phyloP scores from a whole-genome alignment of 2,113 vertebrate species.

The Psilopsiagon aymara region DNA sequence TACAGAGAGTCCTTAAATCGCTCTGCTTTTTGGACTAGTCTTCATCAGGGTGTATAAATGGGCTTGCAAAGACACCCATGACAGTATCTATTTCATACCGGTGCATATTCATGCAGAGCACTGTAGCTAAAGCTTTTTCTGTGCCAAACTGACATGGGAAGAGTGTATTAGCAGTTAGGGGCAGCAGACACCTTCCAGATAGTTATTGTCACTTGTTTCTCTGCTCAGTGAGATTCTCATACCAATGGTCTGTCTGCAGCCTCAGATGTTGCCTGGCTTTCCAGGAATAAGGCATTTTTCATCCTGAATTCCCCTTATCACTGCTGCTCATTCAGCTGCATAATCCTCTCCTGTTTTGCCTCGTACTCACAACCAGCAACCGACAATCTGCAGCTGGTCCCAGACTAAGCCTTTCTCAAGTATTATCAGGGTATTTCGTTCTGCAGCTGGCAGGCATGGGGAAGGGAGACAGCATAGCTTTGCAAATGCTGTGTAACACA shows the following conservation, averaged over 20 bases:
- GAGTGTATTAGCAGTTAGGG: background rate
- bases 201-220: background rate
- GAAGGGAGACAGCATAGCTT: background rate
- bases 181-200: background rate
- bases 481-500: background rate
- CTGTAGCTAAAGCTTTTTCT: background rate
- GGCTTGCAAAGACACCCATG: background rate
- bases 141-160: background rate
- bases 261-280: background rate
- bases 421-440: constrained; percentile 7
- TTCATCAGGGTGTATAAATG: background rate
- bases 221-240: background rate
- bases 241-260: background rate
- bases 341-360: constrained; percentile 35
- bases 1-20: background rate
- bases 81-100: background rate
- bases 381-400: background rate
- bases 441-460: background rate
- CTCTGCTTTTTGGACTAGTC: background rate
- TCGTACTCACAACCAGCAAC: background rate
- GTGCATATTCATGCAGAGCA: background rate
- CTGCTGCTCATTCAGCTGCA: constrained; percentile 2
- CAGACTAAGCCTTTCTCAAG: background rate
- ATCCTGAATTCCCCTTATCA: constrained; percentile 5
- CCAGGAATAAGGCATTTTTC: background rate